phyloP scores from a whole-genome alignment of 2,888 invertebrate species.

The Phorcus lineatus region DNA sequence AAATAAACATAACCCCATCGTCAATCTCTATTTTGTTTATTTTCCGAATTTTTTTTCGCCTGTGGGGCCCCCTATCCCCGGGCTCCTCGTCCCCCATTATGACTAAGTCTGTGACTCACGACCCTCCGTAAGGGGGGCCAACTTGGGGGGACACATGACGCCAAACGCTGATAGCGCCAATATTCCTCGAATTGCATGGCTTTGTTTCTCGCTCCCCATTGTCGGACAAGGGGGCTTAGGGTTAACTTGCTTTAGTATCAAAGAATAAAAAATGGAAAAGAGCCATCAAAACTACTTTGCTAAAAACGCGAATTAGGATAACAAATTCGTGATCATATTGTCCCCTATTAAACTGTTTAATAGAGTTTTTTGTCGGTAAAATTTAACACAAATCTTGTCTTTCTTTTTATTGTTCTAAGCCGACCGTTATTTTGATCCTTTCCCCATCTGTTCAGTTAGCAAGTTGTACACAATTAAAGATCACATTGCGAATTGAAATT shows the following conservation, averaged over 20 bases:
- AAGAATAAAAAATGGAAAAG: neutral
- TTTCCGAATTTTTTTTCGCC: neutral
- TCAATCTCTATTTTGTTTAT: neutral
- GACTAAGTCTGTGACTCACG: constrained; percentile 1
- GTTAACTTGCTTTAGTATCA: neutral
- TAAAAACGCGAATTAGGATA: neutral
- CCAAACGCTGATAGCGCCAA: neutral
- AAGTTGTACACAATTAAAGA: neutral
- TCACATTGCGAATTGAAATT: neutral
- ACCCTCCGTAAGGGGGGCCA: neutral
- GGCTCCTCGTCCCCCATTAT: neutral
- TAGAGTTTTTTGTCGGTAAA: neutral
- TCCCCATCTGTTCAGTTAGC: neutral
- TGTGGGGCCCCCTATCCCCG: neutral
- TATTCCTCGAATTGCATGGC: constrained; percentile 1
- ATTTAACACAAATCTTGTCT: neutral
- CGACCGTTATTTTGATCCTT: neutral
- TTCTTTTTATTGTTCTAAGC: neutral
- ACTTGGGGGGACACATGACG: neutral
- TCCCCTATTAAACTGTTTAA: neutral
- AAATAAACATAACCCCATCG: neutral
- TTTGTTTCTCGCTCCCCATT: neutral
- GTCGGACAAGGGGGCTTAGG: neutral
- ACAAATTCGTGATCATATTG: neutral
- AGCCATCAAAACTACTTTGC: neutral